Conservation (phyloP, 53 echinoderm and acorn worm genomes). For the Paracentrotus lividus region DNA sequence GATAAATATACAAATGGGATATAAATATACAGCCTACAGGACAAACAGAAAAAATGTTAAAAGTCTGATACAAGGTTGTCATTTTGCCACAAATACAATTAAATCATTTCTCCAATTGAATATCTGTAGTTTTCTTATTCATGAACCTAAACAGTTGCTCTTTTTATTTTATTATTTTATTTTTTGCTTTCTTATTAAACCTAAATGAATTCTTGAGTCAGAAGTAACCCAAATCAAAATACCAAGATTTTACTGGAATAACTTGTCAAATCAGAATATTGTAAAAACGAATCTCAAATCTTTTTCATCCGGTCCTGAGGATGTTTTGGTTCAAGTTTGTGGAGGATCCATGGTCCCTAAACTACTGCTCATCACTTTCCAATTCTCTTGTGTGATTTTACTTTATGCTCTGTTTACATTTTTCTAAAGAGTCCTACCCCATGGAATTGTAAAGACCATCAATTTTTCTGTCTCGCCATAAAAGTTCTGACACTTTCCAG, state of each 20-base stretch:
- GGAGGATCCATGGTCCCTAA: not conserved
- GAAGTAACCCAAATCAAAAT: not conserved
- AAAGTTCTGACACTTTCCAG: conserved; percentile 68
- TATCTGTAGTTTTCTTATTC: too few species aligned
- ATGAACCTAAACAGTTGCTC: too few species aligned
- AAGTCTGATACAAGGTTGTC: not conserved
- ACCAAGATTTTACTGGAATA: not conserved
- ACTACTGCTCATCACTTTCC: conserved; percentile 2
- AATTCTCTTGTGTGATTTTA: conserved; percentile 18
- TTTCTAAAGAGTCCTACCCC: conserved; percentile 51
- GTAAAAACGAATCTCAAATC: not conserved
- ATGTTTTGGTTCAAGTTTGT: conserved; percentile 9
- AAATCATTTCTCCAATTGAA: too few species aligned
- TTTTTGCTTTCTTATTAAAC: too few species aligned
- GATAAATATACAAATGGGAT: not conserved
- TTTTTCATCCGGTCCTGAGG: not conserved
- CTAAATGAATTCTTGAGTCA: too few species aligned
- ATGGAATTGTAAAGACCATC: conserved; percentile 36
- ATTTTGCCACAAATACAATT: not conserved
- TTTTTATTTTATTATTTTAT: too few species aligned
- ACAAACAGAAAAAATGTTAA: not conserved
- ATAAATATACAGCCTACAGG: not conserved
- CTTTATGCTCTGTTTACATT: conserved; percentile 69
- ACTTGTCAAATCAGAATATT: too few species aligned
- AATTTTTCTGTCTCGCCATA: conserved; percentile 37